Evolutionary conservation across 2,888 invertebrate genomes (phyloP).

Genomic region (Macrosoma leucophasiata): DNA sequence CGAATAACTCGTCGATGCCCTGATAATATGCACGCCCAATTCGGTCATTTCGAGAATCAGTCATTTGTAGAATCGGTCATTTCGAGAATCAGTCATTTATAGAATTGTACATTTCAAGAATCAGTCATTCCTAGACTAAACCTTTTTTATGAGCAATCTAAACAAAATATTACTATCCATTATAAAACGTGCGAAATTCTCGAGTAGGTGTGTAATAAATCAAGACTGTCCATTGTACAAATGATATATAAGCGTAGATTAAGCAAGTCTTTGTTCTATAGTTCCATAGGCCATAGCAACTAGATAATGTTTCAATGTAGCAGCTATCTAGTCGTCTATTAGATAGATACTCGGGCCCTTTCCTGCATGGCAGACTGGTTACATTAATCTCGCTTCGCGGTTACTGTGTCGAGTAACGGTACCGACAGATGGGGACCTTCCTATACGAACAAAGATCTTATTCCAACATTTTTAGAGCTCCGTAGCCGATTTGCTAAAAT

Average conservation of each 20-base stretch:
- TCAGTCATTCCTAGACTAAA: no score
- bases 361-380: constrained; percentile 48
- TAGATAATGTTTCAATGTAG: no score
- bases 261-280: not conserved
- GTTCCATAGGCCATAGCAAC: not conserved
- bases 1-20: no score
- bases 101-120: no score
- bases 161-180: not conserved
- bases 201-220: not conserved
- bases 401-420: constrained; percentile 70
- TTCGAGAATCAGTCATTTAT: no score
- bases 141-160: not conserved
- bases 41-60: no score
- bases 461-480: no score
- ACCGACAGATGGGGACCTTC: constrained; percentile 58
- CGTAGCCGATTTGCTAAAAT: no score
- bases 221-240: not conserved
- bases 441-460: no score
- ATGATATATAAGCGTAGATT: not conserved
- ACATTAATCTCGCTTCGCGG: constrained; percentile 67
- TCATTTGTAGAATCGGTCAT: no score
- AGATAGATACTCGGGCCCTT: constrained; percentile 29
- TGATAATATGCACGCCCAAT: no score
- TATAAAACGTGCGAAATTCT: no score
- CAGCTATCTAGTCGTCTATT: constrained; percentile 8